Evolutionary conservation across 2,113 vertebrate genomes (phyloP), one percentile per base, ranked within the genome.

Genomic region (Catagonus wagneri): DNA sequence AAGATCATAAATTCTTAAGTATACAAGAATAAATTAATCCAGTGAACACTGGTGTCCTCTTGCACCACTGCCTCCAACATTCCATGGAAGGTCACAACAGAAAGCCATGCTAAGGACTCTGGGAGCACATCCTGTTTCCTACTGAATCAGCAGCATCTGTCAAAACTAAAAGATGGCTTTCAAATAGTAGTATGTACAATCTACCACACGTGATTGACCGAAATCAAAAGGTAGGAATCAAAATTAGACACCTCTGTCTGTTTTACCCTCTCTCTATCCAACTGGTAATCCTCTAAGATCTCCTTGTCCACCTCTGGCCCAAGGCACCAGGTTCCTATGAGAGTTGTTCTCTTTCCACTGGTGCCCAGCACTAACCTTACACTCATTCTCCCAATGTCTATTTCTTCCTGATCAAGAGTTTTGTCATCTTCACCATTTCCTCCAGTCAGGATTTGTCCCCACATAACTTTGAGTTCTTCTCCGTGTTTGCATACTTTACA

Each of bases 321-420:
- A 13, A 0, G 1, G 1, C 2, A 15, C 25, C 4, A 7, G 3
- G 12, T 1, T 71, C 8, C n/a, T 76, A 14, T 29, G 16, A 83
- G 4, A 6, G 2, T 1, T 29, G 16, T n/a, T 69, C 5, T 34
- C 4, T 69, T 56, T 9, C 2, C 29, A 23, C 7, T 34, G 19
- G 9, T 54, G 7, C 60, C 11, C 20, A 27, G 11, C 19, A 52
- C 6, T 6, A 4, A 22, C 1, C 6, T 2, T 15, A 2, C 13
- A 23, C 23, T 61, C 56, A 20, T 6, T n/a, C 0, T 6, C 1
- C 20, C n/a, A 68, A 17, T 20, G 17, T n/a, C 9, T 27, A 2
- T 60, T 83, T 60, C 36, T 54, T 52, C 25, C 32, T 54, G 34
- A 54, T 10, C 58, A 36, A 0, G 3, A 60, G 6, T 20, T 90